These are phyloP conservation scores for Anarsia innoxiella DNA, from an alignment of 2,888 invertebrate genomes.

Conservation along the genomic window DNA sequence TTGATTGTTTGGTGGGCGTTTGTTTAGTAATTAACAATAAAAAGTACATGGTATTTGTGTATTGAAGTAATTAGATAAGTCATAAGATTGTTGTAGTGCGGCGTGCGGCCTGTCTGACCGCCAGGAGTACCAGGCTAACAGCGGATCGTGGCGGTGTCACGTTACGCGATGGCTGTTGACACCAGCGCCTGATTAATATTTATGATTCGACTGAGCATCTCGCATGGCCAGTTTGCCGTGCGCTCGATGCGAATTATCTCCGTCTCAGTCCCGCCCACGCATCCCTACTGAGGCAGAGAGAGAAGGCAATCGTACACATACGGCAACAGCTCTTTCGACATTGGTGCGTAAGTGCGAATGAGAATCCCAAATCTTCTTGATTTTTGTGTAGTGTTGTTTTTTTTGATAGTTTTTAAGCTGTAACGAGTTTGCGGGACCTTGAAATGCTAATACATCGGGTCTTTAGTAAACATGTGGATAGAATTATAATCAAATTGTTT, in stretches of 20 bases:
- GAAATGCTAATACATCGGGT: constrained; percentile 22
- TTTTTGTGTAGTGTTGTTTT: constrained; percentile 50
- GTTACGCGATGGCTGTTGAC: constrained; percentile 76
- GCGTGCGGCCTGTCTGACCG: constrained; percentile 40
- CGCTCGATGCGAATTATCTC: constrained; percentile 61
- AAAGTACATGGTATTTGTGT: no score
- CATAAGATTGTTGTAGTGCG: constrained; percentile 19
- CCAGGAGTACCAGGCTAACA: constrained; percentile 62
- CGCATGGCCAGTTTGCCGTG: constrained; percentile 71
- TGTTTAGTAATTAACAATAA: no score
- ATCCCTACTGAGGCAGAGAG: constrained; percentile 31
- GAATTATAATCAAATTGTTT: constrained; percentile 14
- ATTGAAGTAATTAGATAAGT: constrained; percentile 17
- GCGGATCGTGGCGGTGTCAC: constrained; percentile 68
- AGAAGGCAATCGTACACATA: constrained; percentile 43
- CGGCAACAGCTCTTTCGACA: constrained; percentile 55
- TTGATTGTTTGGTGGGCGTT: no score
- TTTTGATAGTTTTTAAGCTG: constrained; percentile 31
- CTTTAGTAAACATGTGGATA: constrained; percentile 23
- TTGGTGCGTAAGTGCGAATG: constrained; percentile 68
- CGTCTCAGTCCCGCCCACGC: constrained; percentile 49
- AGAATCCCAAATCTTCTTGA: constrained; percentile 67
- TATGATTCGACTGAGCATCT: constrained; percentile 75
- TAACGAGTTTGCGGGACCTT: constrained; percentile 34
- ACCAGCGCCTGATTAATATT: constrained; percentile 76